Conservation (phyloP, 2,888 invertebrate genomes). For the Cepaea hortensis region DNA sequence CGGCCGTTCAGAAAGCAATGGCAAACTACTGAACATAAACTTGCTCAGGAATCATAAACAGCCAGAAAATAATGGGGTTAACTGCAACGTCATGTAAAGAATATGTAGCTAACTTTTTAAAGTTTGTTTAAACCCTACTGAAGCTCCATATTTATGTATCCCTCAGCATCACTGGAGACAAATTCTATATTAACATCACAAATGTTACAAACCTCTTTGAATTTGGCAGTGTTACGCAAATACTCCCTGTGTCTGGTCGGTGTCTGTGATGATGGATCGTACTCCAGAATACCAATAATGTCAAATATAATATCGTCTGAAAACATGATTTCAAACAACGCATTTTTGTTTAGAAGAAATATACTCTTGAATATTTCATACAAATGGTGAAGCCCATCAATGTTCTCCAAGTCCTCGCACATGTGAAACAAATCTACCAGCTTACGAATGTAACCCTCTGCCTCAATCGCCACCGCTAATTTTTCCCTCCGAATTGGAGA, state of each 20-base stretch:
- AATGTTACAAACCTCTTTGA: slow-evolving; percentile 76
- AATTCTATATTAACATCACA: not conserved
- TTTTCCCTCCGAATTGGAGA: slow-evolving; percentile 95
- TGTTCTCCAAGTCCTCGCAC: slow-evolving; percentile 97
- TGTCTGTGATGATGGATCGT: slow-evolving; percentile 86
- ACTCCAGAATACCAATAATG: slow-evolving; percentile 95
- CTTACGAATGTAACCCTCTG: slow-evolving; percentile 95
- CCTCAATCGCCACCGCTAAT: slow-evolving; percentile 92
- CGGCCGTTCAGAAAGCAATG: too few relatives aligned
- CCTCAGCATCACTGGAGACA: too few relatives aligned
- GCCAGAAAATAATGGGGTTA: too few relatives aligned
- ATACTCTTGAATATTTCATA: slow-evolving; percentile 99
- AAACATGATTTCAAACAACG: slow-evolving; percentile 97
- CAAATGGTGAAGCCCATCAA: slow-evolving; percentile 90
- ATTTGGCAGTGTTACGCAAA: slow-evolving; percentile 89
- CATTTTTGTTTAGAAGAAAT: slow-evolving; percentile 97
- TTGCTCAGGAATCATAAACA: too few relatives aligned
- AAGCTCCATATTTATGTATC: too few relatives aligned
- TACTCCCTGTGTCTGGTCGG: slow-evolving; percentile 90
- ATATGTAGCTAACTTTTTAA: too few relatives aligned
- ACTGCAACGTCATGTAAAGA: too few relatives aligned
- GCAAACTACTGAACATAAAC: too few relatives aligned
- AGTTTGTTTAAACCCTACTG: too few relatives aligned
- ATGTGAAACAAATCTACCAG: slow-evolving; percentile 95
- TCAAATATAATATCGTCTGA: slow-evolving; percentile 94